A percentile compares a stretch with the other conserved stretches of the same genome.
Evolutionary conservation across 2,888 invertebrate genomes (phyloP).

Genomic region (Chloroclysta siterata): DNA sequence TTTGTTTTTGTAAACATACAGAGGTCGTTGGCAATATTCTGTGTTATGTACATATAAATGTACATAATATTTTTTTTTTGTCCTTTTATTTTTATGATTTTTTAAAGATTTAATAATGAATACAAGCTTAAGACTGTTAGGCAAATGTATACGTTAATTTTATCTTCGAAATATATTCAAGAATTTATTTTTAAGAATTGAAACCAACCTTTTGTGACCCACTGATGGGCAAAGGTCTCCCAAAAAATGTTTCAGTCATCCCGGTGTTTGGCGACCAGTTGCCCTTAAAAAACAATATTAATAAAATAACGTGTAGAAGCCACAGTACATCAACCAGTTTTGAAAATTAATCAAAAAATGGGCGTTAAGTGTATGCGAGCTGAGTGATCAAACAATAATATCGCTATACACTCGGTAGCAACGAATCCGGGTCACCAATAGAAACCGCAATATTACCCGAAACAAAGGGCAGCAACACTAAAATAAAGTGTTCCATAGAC

Average conservation of each 20-base stretch:
- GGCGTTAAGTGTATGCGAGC: too few relatives aligned
- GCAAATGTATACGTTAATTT: too few relatives aligned
- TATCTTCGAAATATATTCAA: too few relatives aligned
- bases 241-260: background rate
- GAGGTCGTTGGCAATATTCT: too few relatives aligned
- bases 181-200: background rate
- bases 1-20: too few relatives aligned
- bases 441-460: background rate
- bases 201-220: background rate
- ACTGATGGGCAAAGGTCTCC: background rate
- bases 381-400: too few relatives aligned
- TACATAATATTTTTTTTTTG: too few relatives aligned
- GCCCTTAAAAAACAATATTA: conserved; percentile 1
- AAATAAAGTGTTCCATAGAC: background rate
- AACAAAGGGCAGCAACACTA: background rate
- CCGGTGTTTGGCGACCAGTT: background rate
- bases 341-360: background rate
- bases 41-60: too few relatives aligned
- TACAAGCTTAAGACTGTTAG: too few relatives aligned
- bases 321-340: background rate
- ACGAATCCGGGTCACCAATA: background rate
- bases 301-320: background rate
- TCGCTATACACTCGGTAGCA: too few relatives aligned
- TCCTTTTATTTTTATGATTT: too few relatives aligned
- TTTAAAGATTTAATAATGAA: too few relatives aligned